Percentiles rank a stretch among this genome's conserved stretches.
Evolutionary conservation across 2,888 invertebrate species (phyloP).

Genomic region (Thereva unica): DNA sequence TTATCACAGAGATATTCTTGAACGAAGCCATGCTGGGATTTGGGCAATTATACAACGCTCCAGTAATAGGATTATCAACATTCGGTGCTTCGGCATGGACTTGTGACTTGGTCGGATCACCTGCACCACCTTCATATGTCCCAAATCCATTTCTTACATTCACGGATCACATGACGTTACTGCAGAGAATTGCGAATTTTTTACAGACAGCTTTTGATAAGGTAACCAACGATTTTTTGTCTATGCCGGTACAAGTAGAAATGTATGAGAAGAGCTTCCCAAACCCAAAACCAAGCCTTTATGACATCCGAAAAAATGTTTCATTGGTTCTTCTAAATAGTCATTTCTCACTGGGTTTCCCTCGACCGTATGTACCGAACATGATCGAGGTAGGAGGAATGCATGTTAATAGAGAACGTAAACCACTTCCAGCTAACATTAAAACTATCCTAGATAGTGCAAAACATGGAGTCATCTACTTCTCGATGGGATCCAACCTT

Average conservation of each 20-base stretch:
- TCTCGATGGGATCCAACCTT: conserved; percentile 49
- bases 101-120: conserved; percentile 44
- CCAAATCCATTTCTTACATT: conserved; percentile 38
- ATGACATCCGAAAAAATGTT: conserved; percentile 49
- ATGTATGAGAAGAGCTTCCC: conserved; percentile 48
- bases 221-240: not conserved
- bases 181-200: conserved; percentile 45
- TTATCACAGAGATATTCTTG: conserved; percentile 55
- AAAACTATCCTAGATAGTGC: conserved; percentile 56
- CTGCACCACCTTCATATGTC: conserved; percentile 5
- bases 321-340: conserved; percentile 52
- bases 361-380: conserved; percentile 52
- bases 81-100: conserved; percentile 52
- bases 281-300: conserved; percentile 46
- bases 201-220: conserved; percentile 32
- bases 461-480: conserved; percentile 48
- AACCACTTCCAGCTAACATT: conserved; percentile 49
- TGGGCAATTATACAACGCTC: conserved; percentile 52
- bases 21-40: conserved; percentile 55
- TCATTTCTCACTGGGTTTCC: conserved; percentile 52
- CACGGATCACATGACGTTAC: conserved; percentile 45
- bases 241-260: not conserved
- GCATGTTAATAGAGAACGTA: conserved; percentile 50
- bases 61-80: conserved; percentile 50
- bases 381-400: conserved; percentile 55